phyloP scores from a whole-genome alignment of 2,888 invertebrate genomes.

The Yponomeuta plumbellus region DNA sequence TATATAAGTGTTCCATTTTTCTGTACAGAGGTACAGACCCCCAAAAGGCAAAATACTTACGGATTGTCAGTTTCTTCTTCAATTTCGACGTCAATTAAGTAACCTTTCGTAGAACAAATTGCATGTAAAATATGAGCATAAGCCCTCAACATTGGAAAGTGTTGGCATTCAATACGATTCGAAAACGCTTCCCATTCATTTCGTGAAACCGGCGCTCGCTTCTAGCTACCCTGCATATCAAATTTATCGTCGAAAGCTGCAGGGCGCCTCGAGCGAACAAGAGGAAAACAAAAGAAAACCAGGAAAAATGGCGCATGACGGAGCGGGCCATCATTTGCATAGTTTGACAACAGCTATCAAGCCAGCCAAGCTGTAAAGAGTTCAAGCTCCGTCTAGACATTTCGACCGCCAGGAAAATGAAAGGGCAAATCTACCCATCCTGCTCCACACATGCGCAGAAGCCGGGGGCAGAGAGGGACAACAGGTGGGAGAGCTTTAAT shows the following conservation, averaged over 20 bases:
- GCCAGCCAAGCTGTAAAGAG: constrained; percentile 46
- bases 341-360: constrained; percentile 10
- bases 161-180: too few relatives aligned
- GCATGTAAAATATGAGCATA: too few relatives aligned
- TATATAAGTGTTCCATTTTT: too few relatives aligned
- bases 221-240: too few relatives aligned
- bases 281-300: constrained; percentile 10
- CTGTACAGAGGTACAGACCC: too few relatives aligned
- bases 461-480: constrained; percentile 44
- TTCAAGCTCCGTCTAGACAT: constrained; percentile 71
- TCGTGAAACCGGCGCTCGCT: too few relatives aligned
- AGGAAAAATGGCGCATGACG: constrained; percentile 3
- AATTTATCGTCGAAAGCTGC: not conserved
- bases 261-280: not conserved
- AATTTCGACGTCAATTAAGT: too few relatives aligned
- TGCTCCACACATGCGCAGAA: constrained; percentile 64
- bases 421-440: constrained; percentile 46
- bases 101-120: too few relatives aligned
- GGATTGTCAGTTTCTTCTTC: too few relatives aligned
- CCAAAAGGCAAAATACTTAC: too few relatives aligned
- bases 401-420: constrained; percentile 60
- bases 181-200: too few relatives aligned
- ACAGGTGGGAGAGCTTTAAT: constrained; percentile 55
- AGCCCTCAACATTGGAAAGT: too few relatives aligned
- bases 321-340: constrained; percentile 14